Evolutionary conservation across 2,797 vertebrate genomes (phyloP).

Genomic region (Chrosomus eos): DNA sequence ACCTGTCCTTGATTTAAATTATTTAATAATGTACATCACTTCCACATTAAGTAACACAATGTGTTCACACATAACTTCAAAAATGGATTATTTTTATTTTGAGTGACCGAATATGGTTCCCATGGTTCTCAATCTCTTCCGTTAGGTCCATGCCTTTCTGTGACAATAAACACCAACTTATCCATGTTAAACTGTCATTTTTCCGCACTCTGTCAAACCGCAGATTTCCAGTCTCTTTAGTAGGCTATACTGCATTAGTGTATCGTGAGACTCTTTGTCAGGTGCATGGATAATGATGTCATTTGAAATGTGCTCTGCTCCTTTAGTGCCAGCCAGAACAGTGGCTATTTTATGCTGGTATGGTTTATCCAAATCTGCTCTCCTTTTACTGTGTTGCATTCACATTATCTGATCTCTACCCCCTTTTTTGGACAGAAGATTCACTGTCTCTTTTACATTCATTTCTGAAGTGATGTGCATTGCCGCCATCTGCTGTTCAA

Average conservation of each 20-base stretch:
- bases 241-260: background rate
- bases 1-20: background rate
- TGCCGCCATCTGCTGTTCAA: slow-evolving; percentile 8
- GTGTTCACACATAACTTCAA: background rate
- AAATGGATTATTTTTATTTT: background rate
- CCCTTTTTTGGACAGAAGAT: background rate
- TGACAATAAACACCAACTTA: background rate
- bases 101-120: background rate
- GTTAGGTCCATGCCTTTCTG: background rate
- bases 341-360: background rate
- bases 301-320: background rate
- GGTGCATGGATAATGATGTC: background rate
- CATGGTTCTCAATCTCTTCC: background rate
- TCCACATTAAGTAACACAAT: background rate
- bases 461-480: slow-evolving; percentile 4
- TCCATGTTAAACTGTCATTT: background rate
- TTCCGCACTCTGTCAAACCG: background rate
- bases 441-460: background rate
- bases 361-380: background rate
- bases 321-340: background rate
- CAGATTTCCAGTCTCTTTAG: background rate
- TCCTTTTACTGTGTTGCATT: background rate
- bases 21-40: background rate
- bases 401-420: background rate
- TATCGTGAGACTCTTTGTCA: background rate